A percentile compares a stretch with the other conserved stretches of the same genome.
Conservation (phyloP, 1,140 invertebrate genomes). For the Chymomyza costata region DNA sequence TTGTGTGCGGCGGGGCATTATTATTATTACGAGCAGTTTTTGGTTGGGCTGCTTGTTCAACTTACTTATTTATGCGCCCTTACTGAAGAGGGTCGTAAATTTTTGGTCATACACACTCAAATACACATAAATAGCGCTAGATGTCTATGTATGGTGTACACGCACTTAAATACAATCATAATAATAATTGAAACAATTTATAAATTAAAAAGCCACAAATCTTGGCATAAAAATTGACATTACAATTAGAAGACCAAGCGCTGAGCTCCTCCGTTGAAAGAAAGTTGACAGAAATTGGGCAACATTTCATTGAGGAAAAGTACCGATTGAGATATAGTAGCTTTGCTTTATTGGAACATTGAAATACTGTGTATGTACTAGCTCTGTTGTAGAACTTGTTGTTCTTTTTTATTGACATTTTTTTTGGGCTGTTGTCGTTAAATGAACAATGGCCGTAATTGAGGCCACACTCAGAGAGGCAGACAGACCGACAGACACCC, state of each 20-base stretch:
- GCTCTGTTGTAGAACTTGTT: too few relatives aligned
- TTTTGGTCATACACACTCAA: conserved; percentile 22
- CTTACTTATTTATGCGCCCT: conserved; percentile 66
- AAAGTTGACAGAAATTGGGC: conserved; percentile 42
- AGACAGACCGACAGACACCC: not conserved
- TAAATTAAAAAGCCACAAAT: conserved; percentile 75
- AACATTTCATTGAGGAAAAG: too few relatives aligned
- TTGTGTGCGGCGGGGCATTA: conserved; percentile 58
- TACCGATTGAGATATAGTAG: too few relatives aligned
- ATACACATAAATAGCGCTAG: conserved; percentile 27
- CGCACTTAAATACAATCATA: conserved; percentile 73
- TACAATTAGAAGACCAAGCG: conserved; percentile 50
- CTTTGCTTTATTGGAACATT: too few relatives aligned
- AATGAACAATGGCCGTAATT: conserved; percentile 68
- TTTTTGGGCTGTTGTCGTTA: conserved; percentile 38
- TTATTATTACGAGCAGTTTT: conserved; percentile 71
- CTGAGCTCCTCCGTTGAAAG: too few relatives aligned
- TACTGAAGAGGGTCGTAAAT: conserved; percentile 60
- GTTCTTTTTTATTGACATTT: conserved; percentile 32
- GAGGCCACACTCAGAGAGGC: conserved; percentile 47
- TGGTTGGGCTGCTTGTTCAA: conserved; percentile 64
- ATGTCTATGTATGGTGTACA: conserved; percentile 37
- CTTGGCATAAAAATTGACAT: conserved; percentile 70
- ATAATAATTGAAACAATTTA: conserved; percentile 74
- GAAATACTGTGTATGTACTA: too few relatives aligned